These are phyloP conservation scores for Enteromius trimaculatus DNA, from an alignment of 2,797 vertebrate species.

Conservation along the genomic window DNA sequence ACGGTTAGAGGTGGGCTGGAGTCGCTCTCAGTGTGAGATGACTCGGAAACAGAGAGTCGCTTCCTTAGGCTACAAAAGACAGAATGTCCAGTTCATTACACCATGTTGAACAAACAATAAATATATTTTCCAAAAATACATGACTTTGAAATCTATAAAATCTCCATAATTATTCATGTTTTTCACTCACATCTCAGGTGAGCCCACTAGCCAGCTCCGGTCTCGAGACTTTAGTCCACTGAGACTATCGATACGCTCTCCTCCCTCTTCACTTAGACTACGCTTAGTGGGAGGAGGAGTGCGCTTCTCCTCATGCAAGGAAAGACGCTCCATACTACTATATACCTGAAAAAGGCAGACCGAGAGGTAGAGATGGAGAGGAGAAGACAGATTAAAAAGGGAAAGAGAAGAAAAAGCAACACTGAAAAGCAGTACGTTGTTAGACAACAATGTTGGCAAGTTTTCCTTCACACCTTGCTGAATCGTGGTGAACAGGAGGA, in stretches of 20 bases:
- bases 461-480: constrained; percentile 83
- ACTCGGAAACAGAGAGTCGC: constrained; percentile 93
- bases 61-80: constrained; percentile 83
- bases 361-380: background rate
- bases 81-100: background rate
- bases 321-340: constrained; percentile 96
- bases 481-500: constrained; percentile 96
- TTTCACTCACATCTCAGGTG: constrained; percentile 93
- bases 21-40: constrained; percentile 97
- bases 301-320: constrained; percentile 89
- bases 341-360: constrained; percentile 81
- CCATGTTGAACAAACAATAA: background rate
- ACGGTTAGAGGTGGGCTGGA: constrained; percentile 93
- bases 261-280: constrained; percentile 94
- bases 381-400: background rate
- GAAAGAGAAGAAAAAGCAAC: background rate
- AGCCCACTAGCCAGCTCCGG: constrained; percentile 91
- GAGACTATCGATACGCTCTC: constrained; percentile 86
- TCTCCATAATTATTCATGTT: background rate
- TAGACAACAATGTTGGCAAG: background rate
- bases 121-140: background rate
- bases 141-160: background rate
- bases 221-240: constrained; percentile 86
- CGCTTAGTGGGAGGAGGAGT: constrained; percentile 91
- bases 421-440: background rate